phyloP scores from a whole-genome alignment of 1,140 invertebrate species.

The Pemphigus obesinymphae region DNA sequence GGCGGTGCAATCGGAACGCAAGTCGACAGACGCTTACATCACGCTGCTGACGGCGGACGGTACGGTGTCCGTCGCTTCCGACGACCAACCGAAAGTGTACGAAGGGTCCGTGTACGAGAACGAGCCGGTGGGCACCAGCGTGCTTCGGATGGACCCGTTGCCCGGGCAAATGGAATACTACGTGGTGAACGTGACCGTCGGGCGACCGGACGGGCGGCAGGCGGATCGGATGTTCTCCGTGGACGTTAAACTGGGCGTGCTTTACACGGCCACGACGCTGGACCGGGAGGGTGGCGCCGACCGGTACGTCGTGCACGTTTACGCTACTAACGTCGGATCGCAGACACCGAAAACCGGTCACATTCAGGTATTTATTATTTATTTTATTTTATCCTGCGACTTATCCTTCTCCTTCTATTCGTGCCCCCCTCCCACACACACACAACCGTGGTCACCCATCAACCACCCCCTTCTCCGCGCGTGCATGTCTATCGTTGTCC shows the following conservation, averaged over 20 bases:
- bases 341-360: constrained; percentile 64
- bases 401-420: not conserved
- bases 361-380: constrained; percentile 63
- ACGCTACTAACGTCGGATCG: constrained; percentile 64
- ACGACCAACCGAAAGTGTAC: constrained; percentile 47
- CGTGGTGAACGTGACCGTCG: constrained; percentile 82
- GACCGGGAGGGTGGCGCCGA: constrained; percentile 79
- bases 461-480: not conserved
- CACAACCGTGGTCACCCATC: not conserved
- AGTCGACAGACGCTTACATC: constrained; percentile 76
- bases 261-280: constrained; percentile 76
- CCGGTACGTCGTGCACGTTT: constrained; percentile 75
- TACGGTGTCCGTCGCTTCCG: constrained; percentile 56
- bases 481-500: not conserved
- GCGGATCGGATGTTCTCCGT: constrained; percentile 83
- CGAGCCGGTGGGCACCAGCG: constrained; percentile 74
- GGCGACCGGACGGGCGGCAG: constrained; percentile 55
- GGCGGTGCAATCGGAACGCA: constrained; percentile 76
- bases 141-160: constrained; percentile 62
- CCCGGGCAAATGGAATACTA: constrained; percentile 73
- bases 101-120: constrained; percentile 81
- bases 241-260: constrained; percentile 78
- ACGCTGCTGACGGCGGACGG: constrained; percentile 63
- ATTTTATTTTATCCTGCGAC: constrained; percentile 13
- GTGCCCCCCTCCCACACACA: not conserved